Evolutionary conservation across 2,888 invertebrate species (phyloP).

Genomic region (Loripinus fragilis): DNA sequence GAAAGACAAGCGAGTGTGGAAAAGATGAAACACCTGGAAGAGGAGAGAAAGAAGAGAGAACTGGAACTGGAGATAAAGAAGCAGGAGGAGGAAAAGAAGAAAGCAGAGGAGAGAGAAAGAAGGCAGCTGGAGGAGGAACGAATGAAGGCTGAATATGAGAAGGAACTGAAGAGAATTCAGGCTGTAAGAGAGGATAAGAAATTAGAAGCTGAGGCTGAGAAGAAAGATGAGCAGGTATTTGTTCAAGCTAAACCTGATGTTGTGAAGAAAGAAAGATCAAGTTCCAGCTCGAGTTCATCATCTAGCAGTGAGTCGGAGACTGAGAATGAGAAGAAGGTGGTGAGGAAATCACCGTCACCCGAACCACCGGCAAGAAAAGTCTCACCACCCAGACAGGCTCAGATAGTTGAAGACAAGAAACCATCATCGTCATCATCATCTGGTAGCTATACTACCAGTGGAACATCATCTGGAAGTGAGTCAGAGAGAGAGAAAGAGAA

Average conservation of each 20-base stretch:
- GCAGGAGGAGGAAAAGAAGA: slow-evolving; percentile 27
- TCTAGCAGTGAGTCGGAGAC: slow-evolving; percentile 43
- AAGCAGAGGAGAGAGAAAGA: slow-evolving; percentile 33
- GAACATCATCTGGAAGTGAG: slow-evolving; percentile 34
- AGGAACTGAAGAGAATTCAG: slow-evolving; percentile 37
- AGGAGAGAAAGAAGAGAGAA: slow-evolving; percentile 35
- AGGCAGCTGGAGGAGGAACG: slow-evolving; percentile 35
- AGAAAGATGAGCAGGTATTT: not conserved
- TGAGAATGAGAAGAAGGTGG: slow-evolving; percentile 33
- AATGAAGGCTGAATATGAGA: slow-evolving; percentile 39
- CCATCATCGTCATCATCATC: not conserved
- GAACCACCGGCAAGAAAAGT: slow-evolving; percentile 16
- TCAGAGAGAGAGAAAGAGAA: slow-evolving; percentile 36
- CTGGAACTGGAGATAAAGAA: slow-evolving; percentile 26
- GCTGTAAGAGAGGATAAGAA: slow-evolving; percentile 19
- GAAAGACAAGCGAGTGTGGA: slow-evolving; percentile 32
- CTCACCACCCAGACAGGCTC: slow-evolving; percentile 7
- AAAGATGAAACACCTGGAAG: slow-evolving; percentile 22
- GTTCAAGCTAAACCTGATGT: not conserved
- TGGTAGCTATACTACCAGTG: not conserved
- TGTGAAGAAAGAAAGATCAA: not conserved
- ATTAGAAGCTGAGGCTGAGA: not conserved
- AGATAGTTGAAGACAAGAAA: not conserved
- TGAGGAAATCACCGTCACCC: slow-evolving; percentile 4
- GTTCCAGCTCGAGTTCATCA: slow-evolving; percentile 31